Percentiles rank a stretch among this genome's conserved stretches.
Conservation (phyloP, 1,140 invertebrate genomes). For the Condylostylus longicornis region DNA sequence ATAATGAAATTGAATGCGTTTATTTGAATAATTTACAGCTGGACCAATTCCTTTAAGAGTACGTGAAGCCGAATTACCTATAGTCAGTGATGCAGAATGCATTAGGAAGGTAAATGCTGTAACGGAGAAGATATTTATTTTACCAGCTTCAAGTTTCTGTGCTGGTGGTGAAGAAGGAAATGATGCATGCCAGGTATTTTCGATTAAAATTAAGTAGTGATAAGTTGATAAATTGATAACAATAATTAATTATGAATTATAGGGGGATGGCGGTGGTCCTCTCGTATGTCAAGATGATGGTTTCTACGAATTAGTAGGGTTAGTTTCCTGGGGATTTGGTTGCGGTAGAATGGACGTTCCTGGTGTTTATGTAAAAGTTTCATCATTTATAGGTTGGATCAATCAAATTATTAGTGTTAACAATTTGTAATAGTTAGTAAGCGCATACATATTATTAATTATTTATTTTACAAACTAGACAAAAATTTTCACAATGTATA, state of each 20-base stretch:
- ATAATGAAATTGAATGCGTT: slow-evolving; percentile 2
- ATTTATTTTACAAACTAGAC: too few species aligned
- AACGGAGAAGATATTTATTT: slow-evolving; percentile 83
- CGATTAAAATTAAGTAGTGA: not conserved
- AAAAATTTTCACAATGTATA: too few species aligned
- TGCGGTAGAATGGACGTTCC: slow-evolving; percentile 78
- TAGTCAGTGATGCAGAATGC: slow-evolving; percentile 84
- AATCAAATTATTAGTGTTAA: slow-evolving; percentile 94
- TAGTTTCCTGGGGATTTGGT: slow-evolving; percentile 77
- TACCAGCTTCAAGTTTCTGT: slow-evolving; percentile 84
- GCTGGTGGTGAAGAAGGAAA: slow-evolving; percentile 83
- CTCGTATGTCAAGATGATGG: slow-evolving; percentile 84
- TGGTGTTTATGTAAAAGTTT: slow-evolving; percentile 87
- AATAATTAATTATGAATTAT: slow-evolving; percentile 5
- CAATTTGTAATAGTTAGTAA: slow-evolving; percentile 64
- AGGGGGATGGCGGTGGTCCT: slow-evolving; percentile 85
- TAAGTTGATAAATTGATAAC: slow-evolving; percentile 1
- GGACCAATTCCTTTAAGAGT: slow-evolving; percentile 80
- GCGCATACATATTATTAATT: too few species aligned
- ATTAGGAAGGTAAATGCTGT: slow-evolving; percentile 84
- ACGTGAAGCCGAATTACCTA: slow-evolving; percentile 79
- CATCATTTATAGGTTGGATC: slow-evolving; percentile 89
- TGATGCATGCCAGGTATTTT: slow-evolving; percentile 75
- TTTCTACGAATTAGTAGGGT: slow-evolving; percentile 77
- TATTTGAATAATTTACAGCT: slow-evolving; percentile 41